Percentiles rank a stretch among this genome's conserved stretches.
These are phyloP conservation scores for Actinopyga echinites DNA, from an alignment of 53 echinoderm and acorn worm species.

Conservation along the genomic window DNA sequence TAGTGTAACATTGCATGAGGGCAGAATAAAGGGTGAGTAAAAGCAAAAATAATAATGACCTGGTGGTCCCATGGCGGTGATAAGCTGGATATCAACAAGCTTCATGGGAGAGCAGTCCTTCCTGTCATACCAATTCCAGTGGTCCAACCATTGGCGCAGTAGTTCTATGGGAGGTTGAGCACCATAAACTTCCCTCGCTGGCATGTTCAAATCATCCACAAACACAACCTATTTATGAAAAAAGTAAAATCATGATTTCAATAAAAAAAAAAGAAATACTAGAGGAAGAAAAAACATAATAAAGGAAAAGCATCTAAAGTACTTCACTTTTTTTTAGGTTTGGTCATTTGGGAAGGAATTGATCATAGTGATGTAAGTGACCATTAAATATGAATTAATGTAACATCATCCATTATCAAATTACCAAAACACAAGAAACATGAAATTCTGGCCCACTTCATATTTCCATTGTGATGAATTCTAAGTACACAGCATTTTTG, in stretches of 20 bases:
- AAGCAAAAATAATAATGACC: slow-evolving; percentile 25
- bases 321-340: too few species aligned
- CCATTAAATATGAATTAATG: too few species aligned
- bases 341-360: too few species aligned
- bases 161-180: slow-evolving; percentile 97
- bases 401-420: too few species aligned
- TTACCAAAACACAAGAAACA: too few species aligned
- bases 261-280: background rate
- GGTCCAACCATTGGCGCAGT: slow-evolving; percentile 90
- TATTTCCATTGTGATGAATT: too few species aligned
- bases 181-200: slow-evolving; percentile 87
- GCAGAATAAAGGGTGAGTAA: background rate
- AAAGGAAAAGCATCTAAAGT: background rate
- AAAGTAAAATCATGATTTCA: background rate
- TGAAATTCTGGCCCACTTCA: too few species aligned
- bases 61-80: slow-evolving; percentile 97
- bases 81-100: slow-evolving; percentile 89
- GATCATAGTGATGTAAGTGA: too few species aligned
- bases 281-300: too few species aligned
- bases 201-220: slow-evolving; percentile 98
- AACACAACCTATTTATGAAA: slow-evolving; percentile 69
- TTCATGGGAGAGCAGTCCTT: slow-evolving; percentile 92
- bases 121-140: slow-evolving; percentile 97
- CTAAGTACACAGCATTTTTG: too few species aligned
- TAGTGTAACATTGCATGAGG: too few species aligned